These are phyloP conservation scores for Drosophila sechellia DNA, from an alignment of 1,140 invertebrate genomes.

Conservation along the genomic window DNA sequence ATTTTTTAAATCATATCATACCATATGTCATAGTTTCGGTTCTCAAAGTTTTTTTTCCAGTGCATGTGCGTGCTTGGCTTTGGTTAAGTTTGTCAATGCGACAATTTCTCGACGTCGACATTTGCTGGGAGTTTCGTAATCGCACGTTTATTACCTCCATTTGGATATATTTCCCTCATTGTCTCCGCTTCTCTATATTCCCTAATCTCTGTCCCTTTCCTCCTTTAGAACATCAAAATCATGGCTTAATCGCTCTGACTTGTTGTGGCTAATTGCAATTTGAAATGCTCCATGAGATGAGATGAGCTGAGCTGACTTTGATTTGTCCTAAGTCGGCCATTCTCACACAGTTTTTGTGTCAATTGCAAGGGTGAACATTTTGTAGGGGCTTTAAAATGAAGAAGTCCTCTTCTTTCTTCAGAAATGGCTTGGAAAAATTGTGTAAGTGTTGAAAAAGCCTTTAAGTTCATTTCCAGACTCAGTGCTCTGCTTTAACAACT, in stretches of 20 bases:
- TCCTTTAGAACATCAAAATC: conserved; percentile 36
- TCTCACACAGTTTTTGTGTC: conserved; percentile 32
- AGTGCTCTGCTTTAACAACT: too few relatives aligned
- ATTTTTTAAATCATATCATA: too few relatives aligned
- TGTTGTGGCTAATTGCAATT: conserved; percentile 63
- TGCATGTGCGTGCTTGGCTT: conserved; percentile 36
- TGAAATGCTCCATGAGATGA: conserved; percentile 51
- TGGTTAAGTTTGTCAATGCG: conserved; percentile 49
- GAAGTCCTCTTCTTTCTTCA: background rate
- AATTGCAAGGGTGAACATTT: conserved; percentile 11
- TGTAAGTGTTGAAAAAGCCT: too few relatives aligned
- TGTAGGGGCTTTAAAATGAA: background rate
- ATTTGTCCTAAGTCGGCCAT: conserved; percentile 34
- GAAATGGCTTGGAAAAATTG: background rate
- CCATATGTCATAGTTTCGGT: accelerated
- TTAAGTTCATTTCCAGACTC: too few relatives aligned
- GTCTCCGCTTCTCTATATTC: background rate
- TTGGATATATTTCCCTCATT: conserved; percentile 21
- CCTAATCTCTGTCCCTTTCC: conserved; percentile 4
- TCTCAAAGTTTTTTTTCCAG: background rate
- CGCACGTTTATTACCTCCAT: conserved; percentile 57
- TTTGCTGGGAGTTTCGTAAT: conserved; percentile 48
- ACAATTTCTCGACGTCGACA: conserved; percentile 36
- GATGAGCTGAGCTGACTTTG: conserved; percentile 47
- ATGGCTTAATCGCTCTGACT: conserved; percentile 52